These are phyloP conservation scores for Volucella bombylans DNA, from an alignment of 2,888 invertebrate genomes.

Conservation along the genomic window DNA sequence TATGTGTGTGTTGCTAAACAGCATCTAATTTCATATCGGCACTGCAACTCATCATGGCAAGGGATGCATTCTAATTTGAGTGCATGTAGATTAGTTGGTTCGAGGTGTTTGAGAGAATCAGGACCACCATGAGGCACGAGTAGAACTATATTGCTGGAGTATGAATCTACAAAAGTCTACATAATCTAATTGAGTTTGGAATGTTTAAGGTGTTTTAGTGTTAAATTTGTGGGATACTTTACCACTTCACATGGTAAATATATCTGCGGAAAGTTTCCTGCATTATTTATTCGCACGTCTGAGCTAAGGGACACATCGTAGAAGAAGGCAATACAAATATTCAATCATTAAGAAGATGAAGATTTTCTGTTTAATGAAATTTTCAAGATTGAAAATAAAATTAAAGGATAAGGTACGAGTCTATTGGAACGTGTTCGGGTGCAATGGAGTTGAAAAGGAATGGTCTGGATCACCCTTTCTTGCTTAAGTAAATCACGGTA, in stretches of 20 bases:
- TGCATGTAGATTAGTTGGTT: conserved; percentile 9
- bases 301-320: too few relatives aligned
- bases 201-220: conserved; percentile 46
- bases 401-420: too few relatives aligned
- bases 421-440: too few relatives aligned
- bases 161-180: not conserved
- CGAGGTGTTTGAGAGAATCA: not conserved
- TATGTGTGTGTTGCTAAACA: conserved; percentile 36
- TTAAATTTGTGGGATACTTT: conserved; percentile 45
- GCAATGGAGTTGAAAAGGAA: too few relatives aligned
- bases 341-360: too few relatives aligned
- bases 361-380: too few relatives aligned
- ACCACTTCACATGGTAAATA: conserved; percentile 26
- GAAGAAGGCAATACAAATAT: too few relatives aligned
- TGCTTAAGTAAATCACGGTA: too few relatives aligned
- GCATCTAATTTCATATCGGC: conserved; percentile 67
- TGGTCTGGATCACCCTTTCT: too few relatives aligned
- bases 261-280: not conserved
- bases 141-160: not conserved
- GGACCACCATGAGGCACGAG: conserved; percentile 2
- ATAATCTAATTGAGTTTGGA: conserved; percentile 53
- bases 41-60: conserved; percentile 35
- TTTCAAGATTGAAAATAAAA: too few relatives aligned
- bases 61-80: conserved; percentile 50
- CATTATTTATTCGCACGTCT: conserved; percentile 7